These are phyloP conservation scores for Anomalospiza imberbis DNA, from an alignment of 2,797 vertebrate species.

Conservation along the genomic window DNA sequence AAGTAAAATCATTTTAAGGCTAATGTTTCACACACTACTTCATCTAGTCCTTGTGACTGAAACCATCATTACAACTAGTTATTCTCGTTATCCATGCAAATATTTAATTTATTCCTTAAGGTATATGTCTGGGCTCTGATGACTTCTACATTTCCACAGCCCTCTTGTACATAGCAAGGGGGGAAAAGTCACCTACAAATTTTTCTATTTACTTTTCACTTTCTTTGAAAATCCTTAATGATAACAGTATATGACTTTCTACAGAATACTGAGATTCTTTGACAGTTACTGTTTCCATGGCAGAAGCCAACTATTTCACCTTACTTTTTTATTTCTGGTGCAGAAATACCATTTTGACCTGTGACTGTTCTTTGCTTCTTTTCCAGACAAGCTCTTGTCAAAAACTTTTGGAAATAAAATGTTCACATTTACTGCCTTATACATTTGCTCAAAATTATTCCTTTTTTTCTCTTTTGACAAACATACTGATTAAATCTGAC, in stretches of 20 bases:
- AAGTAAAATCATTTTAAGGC: not conserved
- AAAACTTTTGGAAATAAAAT: not conserved
- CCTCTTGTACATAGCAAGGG: not conserved
- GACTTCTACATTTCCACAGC: not conserved
- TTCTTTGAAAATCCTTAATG: not conserved
- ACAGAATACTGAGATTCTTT: not conserved
- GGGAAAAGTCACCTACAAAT: not conserved
- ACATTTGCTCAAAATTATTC: not conserved
- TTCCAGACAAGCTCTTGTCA: not conserved
- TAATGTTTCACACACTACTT: not conserved
- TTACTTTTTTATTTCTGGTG: not conserved
- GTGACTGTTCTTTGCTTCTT: not conserved
- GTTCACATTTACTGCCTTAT: not conserved
- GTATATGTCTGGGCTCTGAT: not conserved
- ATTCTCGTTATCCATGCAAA: not conserved
- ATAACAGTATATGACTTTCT: not conserved
- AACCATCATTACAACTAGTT: not conserved
- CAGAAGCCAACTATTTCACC: not conserved
- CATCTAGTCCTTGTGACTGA: not conserved
- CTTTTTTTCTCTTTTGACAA: not conserved
- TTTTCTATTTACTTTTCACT: not conserved
- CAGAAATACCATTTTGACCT: not conserved
- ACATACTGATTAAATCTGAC: not conserved
- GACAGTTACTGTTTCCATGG: not conserved
- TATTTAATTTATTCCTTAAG: not conserved